Conservation (phyloP, 1,140 invertebrate species). For the Capitella teleta region DNA sequence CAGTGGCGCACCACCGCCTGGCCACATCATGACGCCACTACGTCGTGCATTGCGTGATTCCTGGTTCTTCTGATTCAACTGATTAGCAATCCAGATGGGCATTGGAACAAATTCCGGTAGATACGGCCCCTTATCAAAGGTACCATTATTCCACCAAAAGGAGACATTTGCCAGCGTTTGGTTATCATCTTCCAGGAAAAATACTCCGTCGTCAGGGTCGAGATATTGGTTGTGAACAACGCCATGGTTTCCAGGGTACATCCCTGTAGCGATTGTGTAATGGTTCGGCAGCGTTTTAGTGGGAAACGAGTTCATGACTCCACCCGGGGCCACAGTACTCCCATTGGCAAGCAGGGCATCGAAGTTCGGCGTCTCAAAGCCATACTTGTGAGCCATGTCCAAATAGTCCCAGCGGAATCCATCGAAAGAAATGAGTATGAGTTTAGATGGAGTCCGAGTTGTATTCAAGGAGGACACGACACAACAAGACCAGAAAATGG, state of each 20-base stretch:
- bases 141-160: constrained; percentile 26
- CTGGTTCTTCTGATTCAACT: constrained; percentile 13
- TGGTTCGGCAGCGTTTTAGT: constrained; percentile 74
- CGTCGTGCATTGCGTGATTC: constrained; percentile 9
- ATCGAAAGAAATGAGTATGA: constrained; percentile 43
- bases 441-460: no score
- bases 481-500: no score
- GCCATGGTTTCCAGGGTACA: constrained; percentile 62
- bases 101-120: no score
- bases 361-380: constrained; percentile 27
- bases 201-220: constrained; percentile 45
- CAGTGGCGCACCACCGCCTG: not conserved
- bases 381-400: constrained; percentile 14
- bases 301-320: constrained; percentile 50
- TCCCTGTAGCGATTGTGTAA: constrained; percentile 62
- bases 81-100: constrained; percentile 38
- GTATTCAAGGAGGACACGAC: no score
- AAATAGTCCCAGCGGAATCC: constrained; percentile 42
- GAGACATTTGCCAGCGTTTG: constrained; percentile 12
- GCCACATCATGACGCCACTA: constrained; percentile 14
- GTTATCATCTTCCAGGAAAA: constrained; percentile 32
- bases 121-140: constrained; percentile 16
- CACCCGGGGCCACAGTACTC: constrained; percentile 19
- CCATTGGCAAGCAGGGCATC: constrained; percentile 28
- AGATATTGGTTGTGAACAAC: constrained; percentile 56